These are phyloP conservation scores for Allolobophora icterica DNA, from an alignment of 2,888 invertebrate species.

Conservation along the genomic window DNA sequence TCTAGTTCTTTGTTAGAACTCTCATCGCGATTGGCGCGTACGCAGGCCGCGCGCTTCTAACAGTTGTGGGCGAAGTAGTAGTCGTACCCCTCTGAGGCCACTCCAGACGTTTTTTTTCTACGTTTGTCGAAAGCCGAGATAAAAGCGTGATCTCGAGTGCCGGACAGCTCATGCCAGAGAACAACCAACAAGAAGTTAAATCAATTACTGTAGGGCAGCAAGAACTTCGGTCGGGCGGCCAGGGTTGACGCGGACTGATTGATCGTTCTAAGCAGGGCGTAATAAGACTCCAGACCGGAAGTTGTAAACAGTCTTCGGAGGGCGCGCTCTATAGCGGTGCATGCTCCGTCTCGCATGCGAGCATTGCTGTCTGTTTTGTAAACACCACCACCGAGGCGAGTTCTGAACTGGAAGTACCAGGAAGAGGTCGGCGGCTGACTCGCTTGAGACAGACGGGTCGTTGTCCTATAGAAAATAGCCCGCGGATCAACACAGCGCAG, in stretches of 20 bases:
- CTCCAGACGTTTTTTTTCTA: background rate
- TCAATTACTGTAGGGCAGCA: background rate
- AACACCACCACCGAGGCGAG: background rate
- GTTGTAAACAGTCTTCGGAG: background rate
- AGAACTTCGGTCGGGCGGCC: background rate
- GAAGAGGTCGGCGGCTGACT: background rate
- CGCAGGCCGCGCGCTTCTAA: background rate
- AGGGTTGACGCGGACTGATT: slow-evolving; percentile 8
- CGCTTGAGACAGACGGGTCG: background rate
- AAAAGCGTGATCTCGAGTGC: background rate
- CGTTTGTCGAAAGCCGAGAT: background rate
- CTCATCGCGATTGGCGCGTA: background rate
- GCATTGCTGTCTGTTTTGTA: background rate
- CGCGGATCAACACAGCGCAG: background rate
- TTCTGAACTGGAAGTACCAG: background rate
- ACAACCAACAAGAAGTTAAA: background rate
- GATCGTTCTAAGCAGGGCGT: slow-evolving; percentile 2
- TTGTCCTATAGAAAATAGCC: background rate
- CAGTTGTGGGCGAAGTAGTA: background rate
- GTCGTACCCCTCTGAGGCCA: background rate
- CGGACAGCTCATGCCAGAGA: background rate
- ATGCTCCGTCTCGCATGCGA: background rate
- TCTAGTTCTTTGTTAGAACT: background rate
- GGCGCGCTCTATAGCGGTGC: background rate
- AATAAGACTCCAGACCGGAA: background rate